A percentile compares a stretch with the other conserved stretches of the same genome.
Evolutionary conservation across 2,113 vertebrate genomes (phyloP).

Genomic region (Chionis minor): DNA sequence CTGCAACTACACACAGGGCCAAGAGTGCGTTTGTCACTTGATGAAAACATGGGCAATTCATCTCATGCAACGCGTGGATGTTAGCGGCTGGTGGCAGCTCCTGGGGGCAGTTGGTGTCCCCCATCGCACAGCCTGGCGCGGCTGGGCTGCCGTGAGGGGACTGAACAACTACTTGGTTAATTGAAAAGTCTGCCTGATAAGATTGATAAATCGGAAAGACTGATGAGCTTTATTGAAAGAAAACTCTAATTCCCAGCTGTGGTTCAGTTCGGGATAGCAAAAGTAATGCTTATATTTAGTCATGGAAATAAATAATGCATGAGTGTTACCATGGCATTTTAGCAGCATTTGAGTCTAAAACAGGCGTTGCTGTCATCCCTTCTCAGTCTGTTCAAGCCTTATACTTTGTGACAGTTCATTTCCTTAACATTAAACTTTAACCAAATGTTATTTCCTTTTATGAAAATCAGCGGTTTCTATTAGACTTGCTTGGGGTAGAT

Average conservation of each 20-base stretch:
- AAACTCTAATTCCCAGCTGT: neutral
- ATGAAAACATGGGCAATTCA: neutral
- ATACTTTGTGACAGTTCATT: slow-evolving; percentile 23
- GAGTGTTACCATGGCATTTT: slow-evolving; percentile 21
- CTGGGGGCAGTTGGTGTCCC: neutral
- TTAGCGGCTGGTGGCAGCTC: neutral
- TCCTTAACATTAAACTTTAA: slow-evolving; percentile 40
- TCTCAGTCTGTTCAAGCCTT: neutral
- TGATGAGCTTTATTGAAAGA: neutral
- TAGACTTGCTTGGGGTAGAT: neutral
- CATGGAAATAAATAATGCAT: neutral
- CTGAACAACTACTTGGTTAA: neutral
- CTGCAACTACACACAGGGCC: neutral
- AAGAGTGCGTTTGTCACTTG: neutral
- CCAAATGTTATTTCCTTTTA: neutral
- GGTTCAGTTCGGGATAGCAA: neutral
- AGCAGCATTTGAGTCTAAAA: slow-evolving; percentile 9
- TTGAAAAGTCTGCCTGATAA: neutral
- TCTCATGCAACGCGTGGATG: fast-evolving
- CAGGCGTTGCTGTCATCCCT: neutral
- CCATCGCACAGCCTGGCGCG: fast-evolving
- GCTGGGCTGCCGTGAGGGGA: fast-evolving
- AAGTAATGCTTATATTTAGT: neutral
- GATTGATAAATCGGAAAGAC: neutral
- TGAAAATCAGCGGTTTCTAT: neutral